Conservation (phyloP, 2,888 invertebrate species). For the Oscheius sp. region DNA sequence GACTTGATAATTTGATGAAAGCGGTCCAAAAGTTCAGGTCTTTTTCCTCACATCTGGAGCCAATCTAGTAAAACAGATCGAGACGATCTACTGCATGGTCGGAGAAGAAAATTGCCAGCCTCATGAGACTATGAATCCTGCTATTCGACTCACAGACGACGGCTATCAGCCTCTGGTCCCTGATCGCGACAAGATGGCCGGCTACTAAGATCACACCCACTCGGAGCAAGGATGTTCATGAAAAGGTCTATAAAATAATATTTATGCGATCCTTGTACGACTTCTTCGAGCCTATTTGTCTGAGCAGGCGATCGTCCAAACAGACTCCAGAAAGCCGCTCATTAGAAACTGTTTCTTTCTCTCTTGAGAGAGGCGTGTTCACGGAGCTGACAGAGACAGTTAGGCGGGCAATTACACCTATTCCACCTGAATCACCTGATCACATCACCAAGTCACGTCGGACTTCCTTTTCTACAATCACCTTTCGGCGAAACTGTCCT, state of each 20-base stretch:
- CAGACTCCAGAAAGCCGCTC: no score
- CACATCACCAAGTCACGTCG: no score
- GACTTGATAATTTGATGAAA: no score
- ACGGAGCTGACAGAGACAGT: no score
- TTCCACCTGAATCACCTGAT: no score
- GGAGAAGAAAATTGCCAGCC: conserved; percentile 6
- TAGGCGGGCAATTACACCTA: no score
- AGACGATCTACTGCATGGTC: conserved; percentile 9
- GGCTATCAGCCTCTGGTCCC: conserved; percentile 7
- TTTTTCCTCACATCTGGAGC: conserved; percentile 13
- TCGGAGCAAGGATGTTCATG: neutral
- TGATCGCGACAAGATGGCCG: conserved; percentile 7
- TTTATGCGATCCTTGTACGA: neutral
- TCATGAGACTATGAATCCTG: neutral
- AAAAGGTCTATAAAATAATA: conserved; percentile 1
- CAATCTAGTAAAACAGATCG: neutral
- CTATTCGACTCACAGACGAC: conserved; percentile 1
- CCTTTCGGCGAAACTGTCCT: no score
- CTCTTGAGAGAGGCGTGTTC: no score
- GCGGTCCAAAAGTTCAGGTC: neutral
- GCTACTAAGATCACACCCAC: conserved; percentile 10
- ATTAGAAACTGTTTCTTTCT: no score
- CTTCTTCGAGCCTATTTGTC: no score
- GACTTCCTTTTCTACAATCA: no score
- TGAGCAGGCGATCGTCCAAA: no score